phyloP scores from a whole-genome alignment of 2,888 invertebrate genomes.

The Drosophila koepferae region DNA sequence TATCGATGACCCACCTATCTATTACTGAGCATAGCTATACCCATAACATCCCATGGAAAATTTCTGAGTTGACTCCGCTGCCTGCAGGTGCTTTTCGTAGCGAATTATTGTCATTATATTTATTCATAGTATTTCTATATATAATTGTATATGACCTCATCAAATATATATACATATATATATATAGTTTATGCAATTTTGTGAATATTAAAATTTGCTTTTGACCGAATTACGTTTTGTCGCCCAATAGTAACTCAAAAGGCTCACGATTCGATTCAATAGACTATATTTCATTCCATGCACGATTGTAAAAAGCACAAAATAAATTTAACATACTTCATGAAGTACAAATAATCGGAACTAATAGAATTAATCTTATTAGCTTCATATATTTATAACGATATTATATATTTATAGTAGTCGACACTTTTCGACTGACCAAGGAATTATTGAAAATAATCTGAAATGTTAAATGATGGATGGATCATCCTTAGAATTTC shows the following conservation, averaged over 20 bases:
- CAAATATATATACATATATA: not conserved
- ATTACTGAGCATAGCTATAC: slow-evolving; percentile 40
- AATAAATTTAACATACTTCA: not conserved
- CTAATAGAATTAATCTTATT: not conserved
- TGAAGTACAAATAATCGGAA: not conserved
- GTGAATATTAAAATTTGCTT: slow-evolving; percentile 46
- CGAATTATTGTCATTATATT: slow-evolving; percentile 80
- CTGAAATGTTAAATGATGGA: not conserved
- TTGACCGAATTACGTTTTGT: slow-evolving; percentile 40
- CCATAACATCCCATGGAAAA: slow-evolving; percentile 51
- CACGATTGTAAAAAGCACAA: not conserved
- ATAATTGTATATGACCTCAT: not conserved
- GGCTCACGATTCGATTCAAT: too few species aligned
- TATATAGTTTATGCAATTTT: slow-evolving; percentile 41
- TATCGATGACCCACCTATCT: slow-evolving; percentile 61
- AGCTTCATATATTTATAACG: not conserved
- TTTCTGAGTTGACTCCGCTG: slow-evolving; percentile 46
- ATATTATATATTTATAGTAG: not conserved
- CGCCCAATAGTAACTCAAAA: not conserved
- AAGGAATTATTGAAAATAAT: not conserved
- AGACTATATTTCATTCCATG: not conserved
- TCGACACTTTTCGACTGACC: not conserved
- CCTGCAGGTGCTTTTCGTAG: slow-evolving; percentile 79
- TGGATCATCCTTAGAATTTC: not conserved
- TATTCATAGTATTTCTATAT: slow-evolving; percentile 3